phyloP scores from a whole-genome alignment of 1,140 invertebrate species.

The Ephestia elutella region DNA sequence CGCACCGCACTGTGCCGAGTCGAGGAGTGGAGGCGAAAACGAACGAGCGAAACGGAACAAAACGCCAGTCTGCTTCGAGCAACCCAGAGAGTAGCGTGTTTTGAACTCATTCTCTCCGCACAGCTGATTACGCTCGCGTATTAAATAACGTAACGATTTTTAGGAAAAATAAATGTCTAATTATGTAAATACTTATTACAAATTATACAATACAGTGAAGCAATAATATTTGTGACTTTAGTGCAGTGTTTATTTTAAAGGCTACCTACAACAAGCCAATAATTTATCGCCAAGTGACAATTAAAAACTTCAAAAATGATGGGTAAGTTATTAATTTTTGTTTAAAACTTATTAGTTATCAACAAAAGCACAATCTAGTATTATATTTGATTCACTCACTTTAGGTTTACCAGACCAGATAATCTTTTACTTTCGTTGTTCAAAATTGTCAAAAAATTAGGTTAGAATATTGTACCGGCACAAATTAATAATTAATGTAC shows the following conservation, averaged over 20 bases:
- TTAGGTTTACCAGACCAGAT: no score
- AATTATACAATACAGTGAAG: background rate
- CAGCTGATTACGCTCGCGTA: conserved; percentile 46
- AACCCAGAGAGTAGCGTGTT: conserved; percentile 32
- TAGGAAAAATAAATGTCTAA: conserved; percentile 7
- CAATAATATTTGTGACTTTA: conserved; percentile 32
- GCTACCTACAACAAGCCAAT: conserved; percentile 10
- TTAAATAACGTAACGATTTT: conserved; percentile 28
- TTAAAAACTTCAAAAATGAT: conserved; percentile 35
- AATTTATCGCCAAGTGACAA: conserved; percentile 23
- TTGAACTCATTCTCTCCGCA: conserved; percentile 19
- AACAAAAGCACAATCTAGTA: background rate
- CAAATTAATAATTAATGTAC: no score
- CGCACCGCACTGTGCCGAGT: conserved; percentile 13
- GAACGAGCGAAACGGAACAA: conserved; percentile 29
- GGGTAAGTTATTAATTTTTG: conserved; percentile 37
- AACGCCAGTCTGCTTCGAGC: conserved; percentile 47
- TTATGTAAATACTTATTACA: background rate
- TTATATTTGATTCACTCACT: no score
- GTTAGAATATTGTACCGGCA: no score
- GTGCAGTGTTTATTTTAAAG: conserved; percentile 35
- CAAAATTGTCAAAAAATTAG: no score
- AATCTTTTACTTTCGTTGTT: no score
- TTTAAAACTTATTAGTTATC: background rate
- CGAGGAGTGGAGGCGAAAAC: conserved; percentile 22